Base-by-base conservation (phyloP, 2,888 invertebrate species). In the Prosopocoilus inquinatus region DNA sequence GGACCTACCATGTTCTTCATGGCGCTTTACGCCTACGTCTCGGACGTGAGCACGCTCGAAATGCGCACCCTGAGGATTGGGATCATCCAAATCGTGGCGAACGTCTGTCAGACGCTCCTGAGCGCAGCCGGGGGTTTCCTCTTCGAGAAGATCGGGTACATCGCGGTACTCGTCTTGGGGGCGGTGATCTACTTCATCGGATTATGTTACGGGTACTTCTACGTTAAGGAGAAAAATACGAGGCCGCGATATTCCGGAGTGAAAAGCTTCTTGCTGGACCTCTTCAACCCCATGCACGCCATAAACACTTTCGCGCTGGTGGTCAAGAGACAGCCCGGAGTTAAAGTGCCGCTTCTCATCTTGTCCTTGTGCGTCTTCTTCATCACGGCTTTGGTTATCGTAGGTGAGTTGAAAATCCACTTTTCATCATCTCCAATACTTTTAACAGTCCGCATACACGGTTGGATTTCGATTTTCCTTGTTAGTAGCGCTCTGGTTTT, bases 51-150 rank as follows among this genome's bases (percentile, higher is more conserved):
- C 38, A 77, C 82, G 1, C 53, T 81, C 15, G 82, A 84, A 63
- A 79, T 82, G 60, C 77, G 86, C 20, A 86, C 86, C 1, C 78
- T 86, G 46, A 76, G 86, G 65, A 78, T 86, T 44, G 86, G 85
- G 9, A 67, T 84, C n/a, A 79, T 84, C 9, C 75, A 76, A 60
- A 74, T 75, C 28, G 67, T 73, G 3, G 61, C 75, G 3, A 73
- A 48, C 3, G 41, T 55, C 32, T 59, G 53, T 9, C 53, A 52
- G 5, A 41, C 41, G 3, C n/a, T 57, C 11, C 39, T 57, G 12
- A 57, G 57, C 20, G 52, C 66, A 3, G 72, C 75, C 11, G 72
- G 73, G 57, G 76, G 71, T 9, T 58, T 69, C 16, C 54, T 75
- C 8, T 75, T 73, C 52, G 57, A 57, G 0, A 11, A 57, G 13